Base-by-base conservation (phyloP, 2,888 invertebrate species). In the Aricia artaxerxes region DNA sequence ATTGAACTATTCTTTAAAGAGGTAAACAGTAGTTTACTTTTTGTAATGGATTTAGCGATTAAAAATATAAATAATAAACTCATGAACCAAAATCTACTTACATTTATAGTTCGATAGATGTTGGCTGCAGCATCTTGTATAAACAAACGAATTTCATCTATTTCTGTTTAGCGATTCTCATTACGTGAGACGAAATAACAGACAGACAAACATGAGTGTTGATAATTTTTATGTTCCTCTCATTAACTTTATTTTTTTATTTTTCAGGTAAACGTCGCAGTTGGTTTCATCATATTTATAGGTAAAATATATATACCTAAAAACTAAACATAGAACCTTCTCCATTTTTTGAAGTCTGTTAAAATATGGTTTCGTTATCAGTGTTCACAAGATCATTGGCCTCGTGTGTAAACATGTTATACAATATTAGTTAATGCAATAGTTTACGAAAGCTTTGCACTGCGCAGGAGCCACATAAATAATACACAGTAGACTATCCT, bases 251-350 rank as follows among this genome's bases (percentile, higher is more conserved):
- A 76, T 57, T 76, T 76, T 44, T 44, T 49, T 11, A 24, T 44
- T 76, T 76, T 76, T 76, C 76, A 76, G 76, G 76, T 76, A 76
- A 76, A 76, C 57, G 31, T 57, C 76, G 57, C 53, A 24, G 5
- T 11, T 49, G 11, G 49, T 5, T 13, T 31, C 35, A 76, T 75
- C 75, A 57, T 53, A 13, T 35, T 49, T 2, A 53, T 38, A 73
- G 40, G 40, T 40, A 64, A 31, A 64, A 64, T 57, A 57, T 57
- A 16, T 11, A 57, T 11, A 57, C 13, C 1, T 57, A 4, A 61
- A 61, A 7, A n/a, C n/a, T n/a, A n/a, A n/a, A n/a, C n/a, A n/a
- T 2, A 61, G n/a, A 61, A n/a, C 24, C n/a, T n/a, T 24, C 61
- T 57, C 16, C 57, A 6, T 61, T 61, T 61, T n/a, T 24, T 6